Evolutionary conservation across 1,140 invertebrate genomes (phyloP), one percentile per base, ranked within the genome.

Genomic region (Aleiodes sp.): DNA sequence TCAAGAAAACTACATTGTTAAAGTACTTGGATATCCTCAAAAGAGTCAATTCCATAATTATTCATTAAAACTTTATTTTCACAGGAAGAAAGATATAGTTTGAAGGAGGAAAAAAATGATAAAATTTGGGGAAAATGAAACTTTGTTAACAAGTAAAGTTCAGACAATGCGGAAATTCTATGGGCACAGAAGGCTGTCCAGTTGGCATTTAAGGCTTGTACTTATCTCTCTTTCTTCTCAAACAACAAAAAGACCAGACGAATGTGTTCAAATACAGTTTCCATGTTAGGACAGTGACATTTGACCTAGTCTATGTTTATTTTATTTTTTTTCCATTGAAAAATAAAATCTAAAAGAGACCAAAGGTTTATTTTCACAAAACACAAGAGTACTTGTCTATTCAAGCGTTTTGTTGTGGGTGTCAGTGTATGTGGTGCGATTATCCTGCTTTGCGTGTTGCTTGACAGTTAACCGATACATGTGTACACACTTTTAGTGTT

Each of bases 271-370:
- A 52, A 21, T 52, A 16, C 16, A 21, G 12, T 10, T 7, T 10
- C 46, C 46, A 46, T 16, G 46, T 52, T 24, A 52, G 46, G 46
- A 52, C 46, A 52, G 19, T 52, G 46, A 52, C 46, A 52, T 52
- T 24, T 52, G 46, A 52, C 46, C 46, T 21, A 52, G 46, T 52
- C 46, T 52, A n/a, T n/a, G n/a, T n/a, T n/a, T n/a, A n/a, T n/a
- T n/a, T n/a, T n/a, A n/a, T n/a, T n/a, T n/a, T n/a, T n/a, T n/a
- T n/a, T n/a, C n/a, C n/a, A n/a, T n/a, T n/a, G n/a, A n/a, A n/a
- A n/a, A n/a, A n/a, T 52, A 6, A 52, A 52, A 24, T 19, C 21
- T 24, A 52, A 52, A 21, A 6, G 46, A 52, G 46, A 52, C 21
- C 26, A 4, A 21, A 52, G 46, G 46, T 24, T n/a, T n/a, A 52